Percentiles rank a stretch among this genome's conserved stretches.
Evolutionary conservation across 2,797 vertebrate genomes (phyloP).

Genomic region (Silurus aristotelis): DNA sequence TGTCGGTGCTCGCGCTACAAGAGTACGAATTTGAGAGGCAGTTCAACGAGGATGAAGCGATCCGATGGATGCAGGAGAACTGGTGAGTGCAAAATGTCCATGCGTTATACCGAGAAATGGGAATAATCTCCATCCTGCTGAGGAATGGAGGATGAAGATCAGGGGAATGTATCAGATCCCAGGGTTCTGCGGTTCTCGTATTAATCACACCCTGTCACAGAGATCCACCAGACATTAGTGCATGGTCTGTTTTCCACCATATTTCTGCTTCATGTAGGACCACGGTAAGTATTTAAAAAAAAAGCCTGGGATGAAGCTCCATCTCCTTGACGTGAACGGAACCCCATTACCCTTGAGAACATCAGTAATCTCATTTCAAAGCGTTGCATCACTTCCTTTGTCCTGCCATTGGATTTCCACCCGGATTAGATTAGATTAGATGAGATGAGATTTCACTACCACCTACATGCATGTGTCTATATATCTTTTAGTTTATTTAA

Average conservation of each 20-base stretch:
- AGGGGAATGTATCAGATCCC: not conserved
- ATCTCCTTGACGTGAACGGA: not conserved
- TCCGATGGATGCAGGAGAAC: conserved; percentile 99
- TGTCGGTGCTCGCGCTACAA: conserved; percentile 95
- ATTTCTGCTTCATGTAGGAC: not conserved
- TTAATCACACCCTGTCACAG: not conserved
- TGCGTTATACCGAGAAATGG: not conserved
- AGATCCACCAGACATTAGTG: not conserved
- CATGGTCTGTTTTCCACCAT: not conserved
- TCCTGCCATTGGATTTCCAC: conserved; percentile 2
- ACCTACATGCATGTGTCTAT: not conserved
- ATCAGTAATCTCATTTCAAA: conserved; percentile 7
- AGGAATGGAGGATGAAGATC: not conserved
- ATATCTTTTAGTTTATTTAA: not conserved
- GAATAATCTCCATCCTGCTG: not conserved
- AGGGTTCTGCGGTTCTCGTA: not conserved
- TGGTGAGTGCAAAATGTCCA: conserved; percentile 73
- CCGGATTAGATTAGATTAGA: not conserved
- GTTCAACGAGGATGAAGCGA: conserved; percentile 97
- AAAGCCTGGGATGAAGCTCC: not conserved
- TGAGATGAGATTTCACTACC: not conserved
- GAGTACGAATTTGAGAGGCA: conserved; percentile 98
- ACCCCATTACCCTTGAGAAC: conserved; percentile 10
- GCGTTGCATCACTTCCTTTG: not conserved
- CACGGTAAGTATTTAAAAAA: too few species aligned